A percentile compares a stretch with the other conserved stretches of the same genome.
These are phyloP conservation scores for Drosophila truncata DNA, from an alignment of 1,140 invertebrate genomes.

Conservation along the genomic window DNA sequence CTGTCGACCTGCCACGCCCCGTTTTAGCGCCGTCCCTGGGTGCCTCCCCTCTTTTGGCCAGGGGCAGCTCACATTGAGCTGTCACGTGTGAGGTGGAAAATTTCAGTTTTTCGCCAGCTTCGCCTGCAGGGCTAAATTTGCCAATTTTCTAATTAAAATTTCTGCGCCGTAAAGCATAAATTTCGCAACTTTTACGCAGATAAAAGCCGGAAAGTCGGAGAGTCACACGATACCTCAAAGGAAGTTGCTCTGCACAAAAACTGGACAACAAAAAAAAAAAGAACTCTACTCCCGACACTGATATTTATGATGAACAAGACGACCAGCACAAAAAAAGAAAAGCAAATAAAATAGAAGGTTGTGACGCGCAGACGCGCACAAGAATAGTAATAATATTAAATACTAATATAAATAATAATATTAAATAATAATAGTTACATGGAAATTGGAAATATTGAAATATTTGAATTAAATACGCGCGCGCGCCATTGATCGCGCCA, in stretches of 20 bases:
- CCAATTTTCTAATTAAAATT: conserved; percentile 84
- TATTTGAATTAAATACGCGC: too few species aligned
- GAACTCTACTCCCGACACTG: conserved; percentile 3
- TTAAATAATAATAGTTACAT: too few species aligned
- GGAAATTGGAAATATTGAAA: too few species aligned
- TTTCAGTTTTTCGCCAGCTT: conserved; percentile 27
- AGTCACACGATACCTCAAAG: conserved; percentile 58
- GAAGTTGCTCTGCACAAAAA: conserved; percentile 17
- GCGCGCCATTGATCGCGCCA: too few species aligned
- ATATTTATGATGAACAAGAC: conserved; percentile 36
- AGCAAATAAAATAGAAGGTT: conserved; percentile 14
- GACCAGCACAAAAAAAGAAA: not conserved
- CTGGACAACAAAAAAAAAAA: not conserved
- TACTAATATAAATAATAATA: too few species aligned
- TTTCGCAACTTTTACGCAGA: conserved; percentile 73
- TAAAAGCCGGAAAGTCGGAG: conserved; percentile 65
- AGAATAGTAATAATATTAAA: too few species aligned
- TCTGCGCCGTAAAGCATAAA: conserved; percentile 83
- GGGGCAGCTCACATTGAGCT: conserved; percentile 66
- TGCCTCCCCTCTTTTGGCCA: conserved; percentile 25
- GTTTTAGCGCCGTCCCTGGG: not conserved
- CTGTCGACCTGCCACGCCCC: conserved; percentile 37
- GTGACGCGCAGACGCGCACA: too few species aligned
- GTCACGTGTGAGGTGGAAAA: conserved; percentile 69
- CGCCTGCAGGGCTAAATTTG: conserved; percentile 63